phyloP scores from a whole-genome alignment of 2,888 invertebrate species.

The Mesorhabditis sp. region DNA sequence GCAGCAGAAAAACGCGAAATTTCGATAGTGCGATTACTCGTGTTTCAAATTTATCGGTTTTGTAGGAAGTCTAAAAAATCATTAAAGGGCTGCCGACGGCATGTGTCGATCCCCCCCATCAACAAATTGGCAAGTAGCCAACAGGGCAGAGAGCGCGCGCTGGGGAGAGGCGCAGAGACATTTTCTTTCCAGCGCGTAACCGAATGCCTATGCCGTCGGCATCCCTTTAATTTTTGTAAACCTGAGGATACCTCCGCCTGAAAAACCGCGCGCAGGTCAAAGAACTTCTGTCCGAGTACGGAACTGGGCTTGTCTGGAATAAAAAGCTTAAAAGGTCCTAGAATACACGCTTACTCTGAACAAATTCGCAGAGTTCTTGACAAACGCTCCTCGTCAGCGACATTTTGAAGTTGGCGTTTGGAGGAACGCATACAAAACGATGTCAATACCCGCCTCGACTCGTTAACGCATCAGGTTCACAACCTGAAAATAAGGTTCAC shows the following conservation, averaged over 20 bases:
- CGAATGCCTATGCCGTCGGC: too few species aligned
- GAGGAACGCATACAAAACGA: too few species aligned
- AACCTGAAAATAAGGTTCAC: too few species aligned
- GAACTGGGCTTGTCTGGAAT: slow-evolving; percentile 46
- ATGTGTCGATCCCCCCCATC: too few species aligned
- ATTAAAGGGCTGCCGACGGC: background rate
- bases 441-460: too few species aligned
- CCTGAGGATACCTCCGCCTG: slow-evolving; percentile 29
- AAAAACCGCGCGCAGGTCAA: slow-evolving; percentile 47
- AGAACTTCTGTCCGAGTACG: slow-evolving; percentile 54
- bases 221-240: slow-evolving; percentile 11
- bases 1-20: slow-evolving; percentile 50
- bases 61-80: slow-evolving; percentile 18
- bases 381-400: slow-evolving; percentile 47
- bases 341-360: slow-evolving; percentile 32
- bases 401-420: slow-evolving; percentile 21
- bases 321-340: background rate
- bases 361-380: slow-evolving; percentile 48
- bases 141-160: too few species aligned
- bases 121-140: too few species aligned
- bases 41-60: slow-evolving; percentile 47
- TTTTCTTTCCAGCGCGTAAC: too few species aligned
- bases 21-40: slow-evolving; percentile 50
- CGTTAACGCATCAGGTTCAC: too few species aligned
- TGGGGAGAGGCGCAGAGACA: too few species aligned